phyloP scores from a whole-genome alignment of 2,113 vertebrate genomes.

The Elgaria multicarinata region DNA sequence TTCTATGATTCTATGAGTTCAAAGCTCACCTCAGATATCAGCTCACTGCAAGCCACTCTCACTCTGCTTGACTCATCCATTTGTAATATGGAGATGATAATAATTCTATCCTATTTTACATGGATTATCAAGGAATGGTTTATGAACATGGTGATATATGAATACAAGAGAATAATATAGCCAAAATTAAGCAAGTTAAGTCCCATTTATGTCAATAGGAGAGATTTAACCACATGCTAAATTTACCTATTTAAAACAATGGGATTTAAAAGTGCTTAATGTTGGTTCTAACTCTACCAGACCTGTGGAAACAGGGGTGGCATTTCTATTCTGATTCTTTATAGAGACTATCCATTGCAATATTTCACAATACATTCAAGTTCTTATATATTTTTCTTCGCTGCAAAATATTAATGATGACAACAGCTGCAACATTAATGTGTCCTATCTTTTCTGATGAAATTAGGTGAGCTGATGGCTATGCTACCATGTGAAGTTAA shows the following conservation, averaged over 20 bases:
- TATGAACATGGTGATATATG: not conserved
- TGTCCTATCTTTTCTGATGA: not conserved
- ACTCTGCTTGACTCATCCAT: not conserved
- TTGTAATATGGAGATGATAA: not conserved
- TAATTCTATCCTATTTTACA: not conserved
- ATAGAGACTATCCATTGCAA: constrained; percentile 17
- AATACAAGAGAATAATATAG: not conserved
- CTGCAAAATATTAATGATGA: not conserved
- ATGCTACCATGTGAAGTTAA: not conserved
- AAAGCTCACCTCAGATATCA: not conserved
- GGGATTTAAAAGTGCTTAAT: not conserved
- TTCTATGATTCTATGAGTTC: too few relatives aligned
- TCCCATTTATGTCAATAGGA: not conserved
- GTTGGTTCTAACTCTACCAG: not conserved
- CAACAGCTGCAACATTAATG: not conserved
- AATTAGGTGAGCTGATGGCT: not conserved
- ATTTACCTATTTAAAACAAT: not conserved
- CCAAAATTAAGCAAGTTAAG: not conserved
- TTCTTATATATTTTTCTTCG: not conserved
- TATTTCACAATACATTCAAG: constrained; percentile 33
- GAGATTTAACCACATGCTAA: not conserved
- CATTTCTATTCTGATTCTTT: constrained; percentile 24
- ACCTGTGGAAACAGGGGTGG: not conserved
- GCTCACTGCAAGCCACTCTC: not conserved
- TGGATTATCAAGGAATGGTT: not conserved